Conservation (phyloP, 1,140 invertebrate genomes). For the Adelges cooleyi region DNA sequence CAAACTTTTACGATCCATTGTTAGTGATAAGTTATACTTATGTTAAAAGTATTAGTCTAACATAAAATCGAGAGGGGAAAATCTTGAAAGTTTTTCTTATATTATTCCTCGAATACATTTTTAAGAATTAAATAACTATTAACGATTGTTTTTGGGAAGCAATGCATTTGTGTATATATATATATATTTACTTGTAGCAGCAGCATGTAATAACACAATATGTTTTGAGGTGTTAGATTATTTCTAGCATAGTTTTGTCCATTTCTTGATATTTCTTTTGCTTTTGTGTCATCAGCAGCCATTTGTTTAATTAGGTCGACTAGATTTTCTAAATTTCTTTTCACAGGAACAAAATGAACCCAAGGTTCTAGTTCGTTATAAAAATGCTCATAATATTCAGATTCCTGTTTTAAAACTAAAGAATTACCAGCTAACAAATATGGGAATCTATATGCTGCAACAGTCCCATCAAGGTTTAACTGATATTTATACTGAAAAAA, state of each 20-base stretch:
- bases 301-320: conserved; percentile 72
- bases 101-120: too few species aligned
- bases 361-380: conserved; percentile 63
- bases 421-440: conserved; percentile 79
- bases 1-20: too few species aligned
- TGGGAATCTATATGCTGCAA: conserved; percentile 88
- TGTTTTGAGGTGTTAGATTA: conserved; percentile 69
- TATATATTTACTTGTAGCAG: conserved; percentile 54
- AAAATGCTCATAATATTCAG: conserved; percentile 89
- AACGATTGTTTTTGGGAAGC: too few species aligned
- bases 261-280: conserved; percentile 54
- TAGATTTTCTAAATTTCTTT: conserved; percentile 67
- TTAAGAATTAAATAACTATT: too few species aligned
- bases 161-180: too few species aligned
- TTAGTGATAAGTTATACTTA: too few species aligned
- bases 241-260: conserved; percentile 62
- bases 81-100: too few species aligned
- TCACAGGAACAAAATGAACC: conserved; percentile 75
- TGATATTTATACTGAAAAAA: conserved; percentile 86
- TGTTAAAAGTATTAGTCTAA: too few species aligned
- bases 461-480: conserved; percentile 88
- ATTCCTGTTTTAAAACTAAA: conserved; percentile 84
- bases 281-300: conserved; percentile 59
- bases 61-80: too few species aligned
- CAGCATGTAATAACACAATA: conserved; percentile 80